A percentile compares a stretch with the other conserved stretches of the same genome.
These are phyloP conservation scores for Vicugna pacos DNA, from an alignment of 2,113 vertebrate genomes.

Conservation along the genomic window DNA sequence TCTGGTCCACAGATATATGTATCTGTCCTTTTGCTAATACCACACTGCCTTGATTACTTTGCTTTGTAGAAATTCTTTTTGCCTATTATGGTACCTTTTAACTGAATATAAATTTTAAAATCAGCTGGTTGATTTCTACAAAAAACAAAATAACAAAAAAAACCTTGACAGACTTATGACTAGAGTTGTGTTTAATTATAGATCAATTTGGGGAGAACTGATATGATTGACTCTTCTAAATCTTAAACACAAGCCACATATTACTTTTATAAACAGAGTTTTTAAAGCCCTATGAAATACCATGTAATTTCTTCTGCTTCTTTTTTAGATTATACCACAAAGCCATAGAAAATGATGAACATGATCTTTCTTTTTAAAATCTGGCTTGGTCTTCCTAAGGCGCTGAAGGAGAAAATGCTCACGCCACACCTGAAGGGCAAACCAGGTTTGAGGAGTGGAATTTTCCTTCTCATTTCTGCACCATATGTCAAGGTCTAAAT, in stretches of 20 bases:
- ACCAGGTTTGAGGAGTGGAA: constrained; percentile 21
- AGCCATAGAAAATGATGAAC: constrained; percentile 45
- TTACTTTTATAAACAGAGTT: constrained; percentile 42
- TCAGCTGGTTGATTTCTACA: neutral
- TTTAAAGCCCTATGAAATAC: constrained; percentile 25
- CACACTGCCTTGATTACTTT: neutral
- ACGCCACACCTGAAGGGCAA: constrained; percentile 1
- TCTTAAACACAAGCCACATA: neutral
- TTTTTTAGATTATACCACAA: constrained; percentile 33
- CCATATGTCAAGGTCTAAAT: constrained; percentile 83
- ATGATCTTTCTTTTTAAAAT: constrained; percentile 54
- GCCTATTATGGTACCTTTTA: neutral
- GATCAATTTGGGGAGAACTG: neutral
- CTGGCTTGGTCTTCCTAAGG: constrained; percentile 30
- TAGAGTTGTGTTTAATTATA: neutral
- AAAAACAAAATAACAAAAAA: constrained; percentile 31
- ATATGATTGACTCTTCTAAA: neutral
- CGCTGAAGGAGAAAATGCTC: neutral
- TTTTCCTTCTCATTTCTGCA: constrained; percentile 58
- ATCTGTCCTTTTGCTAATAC: neutral
- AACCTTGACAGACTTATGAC: neutral
- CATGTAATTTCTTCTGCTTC: constrained; percentile 13
- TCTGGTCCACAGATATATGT: neutral
- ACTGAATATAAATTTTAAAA: neutral
- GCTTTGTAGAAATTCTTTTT: neutral